phyloP scores from a whole-genome alignment of 2,797 vertebrate genomes.

The Aphelocoma californica region DNA sequence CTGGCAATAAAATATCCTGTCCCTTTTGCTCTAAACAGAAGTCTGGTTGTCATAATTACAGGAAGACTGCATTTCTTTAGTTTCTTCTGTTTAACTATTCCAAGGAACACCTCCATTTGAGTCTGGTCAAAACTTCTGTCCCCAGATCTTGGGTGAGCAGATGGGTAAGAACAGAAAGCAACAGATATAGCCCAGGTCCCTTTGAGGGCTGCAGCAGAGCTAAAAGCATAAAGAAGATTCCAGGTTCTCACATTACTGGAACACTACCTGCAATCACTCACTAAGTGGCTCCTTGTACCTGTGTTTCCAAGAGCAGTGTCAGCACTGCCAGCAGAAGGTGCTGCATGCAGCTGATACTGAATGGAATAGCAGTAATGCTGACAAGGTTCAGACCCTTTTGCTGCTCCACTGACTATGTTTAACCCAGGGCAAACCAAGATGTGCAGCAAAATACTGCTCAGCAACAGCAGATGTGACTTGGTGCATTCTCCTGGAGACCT shows the following conservation, averaged over 20 bases:
- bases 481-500: not conserved
- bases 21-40: not conserved
- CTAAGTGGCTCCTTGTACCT: not conserved
- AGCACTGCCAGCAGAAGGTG: not conserved
- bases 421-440: not conserved
- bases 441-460: not conserved
- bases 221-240: not conserved
- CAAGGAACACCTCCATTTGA: not conserved
- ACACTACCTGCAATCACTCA: not conserved
- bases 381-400: not conserved
- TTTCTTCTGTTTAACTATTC: not conserved
- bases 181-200: not conserved
- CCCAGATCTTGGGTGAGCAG: not conserved
- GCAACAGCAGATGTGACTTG: not conserved
- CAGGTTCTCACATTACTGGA: not conserved
- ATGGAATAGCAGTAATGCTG: not conserved
- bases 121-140: not conserved
- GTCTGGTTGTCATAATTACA: not conserved
- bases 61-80: not conserved
- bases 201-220: not conserved
- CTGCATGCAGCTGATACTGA: not conserved
- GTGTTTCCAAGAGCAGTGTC: not conserved
- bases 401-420: not conserved
- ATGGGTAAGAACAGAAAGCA: not conserved
- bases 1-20: not conserved